phyloP scores from a whole-genome alignment of 2,113 vertebrate genomes.

The Athene cunicularia region DNA sequence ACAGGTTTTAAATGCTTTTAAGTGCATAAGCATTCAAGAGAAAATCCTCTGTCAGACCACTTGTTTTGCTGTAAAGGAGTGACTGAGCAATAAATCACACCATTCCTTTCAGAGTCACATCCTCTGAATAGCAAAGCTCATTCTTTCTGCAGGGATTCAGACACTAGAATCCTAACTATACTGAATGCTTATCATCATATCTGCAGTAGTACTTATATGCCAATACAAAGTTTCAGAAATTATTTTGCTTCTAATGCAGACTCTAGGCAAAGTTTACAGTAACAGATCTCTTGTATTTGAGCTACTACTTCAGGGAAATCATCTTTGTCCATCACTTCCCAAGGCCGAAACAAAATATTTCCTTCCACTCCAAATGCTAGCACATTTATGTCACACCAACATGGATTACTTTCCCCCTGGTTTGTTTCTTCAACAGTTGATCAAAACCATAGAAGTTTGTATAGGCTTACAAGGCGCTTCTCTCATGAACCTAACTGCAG shows the following conservation, averaged over 20 bases:
- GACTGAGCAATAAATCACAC: neutral
- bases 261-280: neutral
- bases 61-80: neutral
- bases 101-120: neutral
- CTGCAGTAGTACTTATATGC: neutral
- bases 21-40: neutral
- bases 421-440: slow-evolving; percentile 76
- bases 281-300: neutral
- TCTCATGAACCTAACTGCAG: slow-evolving; percentile 19
- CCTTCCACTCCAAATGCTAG: neutral
- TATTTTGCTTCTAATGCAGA: neutral
- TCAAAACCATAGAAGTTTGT: slow-evolving; percentile 63
- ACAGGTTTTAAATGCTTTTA: neutral
- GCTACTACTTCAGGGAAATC: neutral
- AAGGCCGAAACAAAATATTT: neutral
- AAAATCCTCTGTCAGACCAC: neutral
- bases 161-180: neutral
- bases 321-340: neutral
- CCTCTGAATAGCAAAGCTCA: neutral
- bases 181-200: neutral
- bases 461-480: slow-evolving; percentile 69
- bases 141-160: neutral
- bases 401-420: slow-evolving; percentile 65
- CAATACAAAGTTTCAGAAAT: neutral
- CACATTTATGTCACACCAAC: neutral